Evolutionary conservation across 1,140 invertebrate species (phyloP).

Genomic region (Caenorhabditis brenneri): DNA sequence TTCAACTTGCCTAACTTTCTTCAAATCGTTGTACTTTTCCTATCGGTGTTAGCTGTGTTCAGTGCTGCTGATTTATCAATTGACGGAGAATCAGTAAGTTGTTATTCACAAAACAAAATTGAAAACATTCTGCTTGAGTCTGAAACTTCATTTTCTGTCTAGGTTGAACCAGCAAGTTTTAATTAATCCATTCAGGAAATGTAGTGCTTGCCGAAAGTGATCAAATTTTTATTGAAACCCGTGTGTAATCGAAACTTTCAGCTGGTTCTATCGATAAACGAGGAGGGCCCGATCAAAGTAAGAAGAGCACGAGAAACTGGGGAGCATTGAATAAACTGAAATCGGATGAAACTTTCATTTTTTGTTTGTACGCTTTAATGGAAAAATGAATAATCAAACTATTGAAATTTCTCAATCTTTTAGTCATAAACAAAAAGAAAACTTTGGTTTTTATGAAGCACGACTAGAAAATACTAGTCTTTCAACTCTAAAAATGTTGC

Average conservation of each 20-base stretch:
- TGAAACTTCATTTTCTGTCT: too few species aligned
- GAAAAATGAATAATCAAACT: background rate
- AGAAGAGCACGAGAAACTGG: slow-evolving; percentile 31
- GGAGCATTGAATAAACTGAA: slow-evolving; percentile 6
- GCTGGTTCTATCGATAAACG: background rate
- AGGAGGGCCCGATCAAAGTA: slow-evolving; percentile 27
- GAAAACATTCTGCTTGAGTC: too few species aligned
- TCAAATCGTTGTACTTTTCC: background rate
- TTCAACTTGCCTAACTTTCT: background rate
- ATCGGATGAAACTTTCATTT: background rate
- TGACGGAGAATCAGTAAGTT: slow-evolving; percentile 11
- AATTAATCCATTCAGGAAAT: too few species aligned
- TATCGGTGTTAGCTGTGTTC: background rate
- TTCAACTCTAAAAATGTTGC: too few species aligned
- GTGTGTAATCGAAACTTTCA: background rate
- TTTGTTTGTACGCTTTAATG: background rate
- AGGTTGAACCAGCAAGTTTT: too few species aligned
- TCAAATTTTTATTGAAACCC: too few species aligned
- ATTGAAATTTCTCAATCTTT: background rate
- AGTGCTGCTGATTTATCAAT: background rate
- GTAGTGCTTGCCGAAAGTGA: too few species aligned
- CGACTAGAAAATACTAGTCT: too few species aligned
- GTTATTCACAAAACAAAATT: too few species aligned
- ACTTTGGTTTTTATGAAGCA: too few species aligned
- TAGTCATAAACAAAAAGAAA: too few species aligned